Evolutionary conservation across 2,113 vertebrate genomes (phyloP).

Genomic region (Hippotragus niger): DNA sequence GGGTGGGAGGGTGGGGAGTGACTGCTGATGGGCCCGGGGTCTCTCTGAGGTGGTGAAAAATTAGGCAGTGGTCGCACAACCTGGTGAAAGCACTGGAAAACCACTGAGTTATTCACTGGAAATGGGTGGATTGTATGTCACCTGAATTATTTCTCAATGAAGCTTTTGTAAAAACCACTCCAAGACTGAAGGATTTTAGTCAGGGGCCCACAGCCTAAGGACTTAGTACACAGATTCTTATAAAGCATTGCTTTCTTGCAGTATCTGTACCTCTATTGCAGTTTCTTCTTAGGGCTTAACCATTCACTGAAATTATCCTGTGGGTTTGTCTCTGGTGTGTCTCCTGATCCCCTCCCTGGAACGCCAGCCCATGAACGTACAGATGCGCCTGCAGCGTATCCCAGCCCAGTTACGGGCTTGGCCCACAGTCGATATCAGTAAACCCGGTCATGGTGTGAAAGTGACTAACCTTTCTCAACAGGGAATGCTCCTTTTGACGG

Average conservation of each 20-base stretch:
- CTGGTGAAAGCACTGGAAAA: background rate
- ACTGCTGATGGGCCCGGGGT: background rate
- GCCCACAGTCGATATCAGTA: background rate
- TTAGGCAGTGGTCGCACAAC: background rate
- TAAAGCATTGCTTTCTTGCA: background rate
- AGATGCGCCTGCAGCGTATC: accelerated
- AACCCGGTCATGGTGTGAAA: background rate
- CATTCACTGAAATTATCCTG: background rate
- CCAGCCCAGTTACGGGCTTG: background rate
- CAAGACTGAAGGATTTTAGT: background rate
- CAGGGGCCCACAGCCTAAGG: background rate
- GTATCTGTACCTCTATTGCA: background rate
- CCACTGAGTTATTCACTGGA: background rate
- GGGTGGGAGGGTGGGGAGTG: too few relatives aligned
- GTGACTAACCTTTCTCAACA: background rate
- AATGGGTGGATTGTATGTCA: background rate
- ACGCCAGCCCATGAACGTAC: accelerated
- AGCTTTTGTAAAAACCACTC: background rate
- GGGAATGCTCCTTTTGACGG: background rate
- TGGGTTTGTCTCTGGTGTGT: background rate
- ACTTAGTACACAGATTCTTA: background rate
- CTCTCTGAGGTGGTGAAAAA: background rate
- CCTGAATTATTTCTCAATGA: background rate
- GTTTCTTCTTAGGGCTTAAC: background rate
- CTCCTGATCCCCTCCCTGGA: background rate